These are phyloP conservation scores for Keiferia lycopersicella DNA, from an alignment of 2,888 invertebrate genomes.

Conservation along the genomic window DNA sequence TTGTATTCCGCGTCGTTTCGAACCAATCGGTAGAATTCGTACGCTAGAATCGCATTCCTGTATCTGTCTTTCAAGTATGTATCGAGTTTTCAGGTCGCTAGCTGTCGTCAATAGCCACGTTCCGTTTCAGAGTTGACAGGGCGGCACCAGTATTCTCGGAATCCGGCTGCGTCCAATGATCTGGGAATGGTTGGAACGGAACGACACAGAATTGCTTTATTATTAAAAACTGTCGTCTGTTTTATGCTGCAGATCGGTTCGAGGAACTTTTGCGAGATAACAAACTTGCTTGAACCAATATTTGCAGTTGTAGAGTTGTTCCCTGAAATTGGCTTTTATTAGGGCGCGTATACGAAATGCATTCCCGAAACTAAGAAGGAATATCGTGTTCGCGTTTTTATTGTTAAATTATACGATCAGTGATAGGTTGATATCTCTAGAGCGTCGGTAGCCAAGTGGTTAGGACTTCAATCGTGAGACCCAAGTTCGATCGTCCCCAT, in stretches of 20 bases:
- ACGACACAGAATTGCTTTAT: constrained; percentile 1
- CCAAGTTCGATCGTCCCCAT: too few relatives aligned
- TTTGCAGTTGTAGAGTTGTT: too few relatives aligned
- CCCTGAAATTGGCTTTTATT: too few relatives aligned
- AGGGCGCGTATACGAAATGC: too few relatives aligned
- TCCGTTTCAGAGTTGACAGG: constrained; percentile 17
- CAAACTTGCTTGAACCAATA: background rate
- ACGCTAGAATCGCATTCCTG: background rate
- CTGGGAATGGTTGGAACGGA: constrained; percentile 14
- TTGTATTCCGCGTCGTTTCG: too few relatives aligned
- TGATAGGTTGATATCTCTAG: too few relatives aligned
- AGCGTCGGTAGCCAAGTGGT: too few relatives aligned
- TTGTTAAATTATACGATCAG: too few relatives aligned
- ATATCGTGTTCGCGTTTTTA: too few relatives aligned
- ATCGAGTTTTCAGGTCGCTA: constrained; percentile 2
- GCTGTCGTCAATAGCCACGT: constrained; percentile 7
- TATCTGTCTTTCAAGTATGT: background rate
- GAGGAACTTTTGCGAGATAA: background rate
- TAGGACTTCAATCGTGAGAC: too few relatives aligned
- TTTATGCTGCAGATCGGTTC: background rate
- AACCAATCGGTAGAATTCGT: too few relatives aligned
- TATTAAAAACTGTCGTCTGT: constrained; percentile 4
- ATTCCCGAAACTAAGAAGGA: too few relatives aligned
- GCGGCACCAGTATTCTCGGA: background rate
- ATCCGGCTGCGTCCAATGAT: constrained; percentile 16